Conservation (phyloP, 2,797 vertebrate species). For the Neolamprologus multifasciatus region DNA sequence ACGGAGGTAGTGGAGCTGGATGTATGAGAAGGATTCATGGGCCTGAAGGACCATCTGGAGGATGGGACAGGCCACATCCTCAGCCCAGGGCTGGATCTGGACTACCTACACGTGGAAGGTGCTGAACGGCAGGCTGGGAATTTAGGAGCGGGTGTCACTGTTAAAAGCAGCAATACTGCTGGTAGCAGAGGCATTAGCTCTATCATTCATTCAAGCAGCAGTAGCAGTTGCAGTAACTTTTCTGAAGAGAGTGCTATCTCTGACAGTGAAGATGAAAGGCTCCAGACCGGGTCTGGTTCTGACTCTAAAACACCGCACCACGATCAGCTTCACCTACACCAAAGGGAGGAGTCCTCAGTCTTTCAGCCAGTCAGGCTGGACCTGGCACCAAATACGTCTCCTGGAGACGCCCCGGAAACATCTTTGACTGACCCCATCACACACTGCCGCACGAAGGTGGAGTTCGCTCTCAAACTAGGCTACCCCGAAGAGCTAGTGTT, state of each 20-base stretch:
- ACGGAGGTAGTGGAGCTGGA: slow-evolving; percentile 82
- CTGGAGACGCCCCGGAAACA: slow-evolving; percentile 65
- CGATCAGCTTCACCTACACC: not conserved
- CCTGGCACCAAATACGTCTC: slow-evolving; percentile 67
- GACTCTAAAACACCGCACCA: not conserved
- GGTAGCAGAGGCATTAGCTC: slow-evolving; percentile 67
- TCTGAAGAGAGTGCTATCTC: slow-evolving; percentile 86
- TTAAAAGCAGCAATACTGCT: slow-evolving; percentile 73
- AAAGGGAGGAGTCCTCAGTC: not conserved
- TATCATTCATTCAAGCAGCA: slow-evolving; percentile 42
- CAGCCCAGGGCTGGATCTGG: slow-evolving; percentile 82
- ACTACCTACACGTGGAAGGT: slow-evolving; percentile 87
- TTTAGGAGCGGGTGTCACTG: slow-evolving; percentile 41
- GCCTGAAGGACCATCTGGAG: slow-evolving; percentile 93
- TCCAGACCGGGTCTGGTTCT: slow-evolving; percentile 43
- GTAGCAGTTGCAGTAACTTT: slow-evolving; percentile 55
- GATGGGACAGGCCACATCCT: slow-evolving; percentile 80
- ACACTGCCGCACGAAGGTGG: slow-evolving; percentile 90
- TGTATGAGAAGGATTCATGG: slow-evolving; percentile 93
- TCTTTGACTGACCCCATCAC: slow-evolving; percentile 71
- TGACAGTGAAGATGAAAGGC: slow-evolving; percentile 84
- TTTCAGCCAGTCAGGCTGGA: slow-evolving; percentile 63
- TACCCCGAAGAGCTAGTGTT: slow-evolving; percentile 92
- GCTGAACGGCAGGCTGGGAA: slow-evolving; percentile 77
- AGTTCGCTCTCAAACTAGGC: slow-evolving; percentile 95